phyloP scores from a whole-genome alignment of 2,797 vertebrate genomes.

The Scolopax rusticola region DNA sequence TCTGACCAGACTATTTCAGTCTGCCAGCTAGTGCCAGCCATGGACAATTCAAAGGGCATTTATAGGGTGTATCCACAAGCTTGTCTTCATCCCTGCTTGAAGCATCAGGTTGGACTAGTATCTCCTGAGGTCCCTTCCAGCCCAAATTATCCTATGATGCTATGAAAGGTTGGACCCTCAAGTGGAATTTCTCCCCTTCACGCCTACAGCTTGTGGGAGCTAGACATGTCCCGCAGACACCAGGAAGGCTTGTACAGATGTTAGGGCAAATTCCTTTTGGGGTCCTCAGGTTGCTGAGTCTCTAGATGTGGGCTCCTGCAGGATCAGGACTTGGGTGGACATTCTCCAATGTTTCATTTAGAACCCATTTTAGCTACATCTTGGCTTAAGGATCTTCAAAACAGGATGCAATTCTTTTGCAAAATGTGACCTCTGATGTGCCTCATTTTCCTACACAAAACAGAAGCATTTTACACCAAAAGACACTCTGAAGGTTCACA shows the following conservation, averaged over 20 bases:
- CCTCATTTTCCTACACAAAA: neutral
- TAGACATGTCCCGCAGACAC: neutral
- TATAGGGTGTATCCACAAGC: neutral
- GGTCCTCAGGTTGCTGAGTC: neutral
- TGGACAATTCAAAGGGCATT: neutral
- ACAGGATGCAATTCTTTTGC: rapidly evolving
- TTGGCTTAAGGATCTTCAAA: neutral
- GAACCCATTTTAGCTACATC: neutral
- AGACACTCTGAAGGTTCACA: neutral
- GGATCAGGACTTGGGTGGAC: neutral
- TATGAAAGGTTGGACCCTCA: neutral
- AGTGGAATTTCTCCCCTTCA: neutral
- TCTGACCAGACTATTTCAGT: neutral
- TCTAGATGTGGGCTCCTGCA: neutral
- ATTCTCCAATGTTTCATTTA: neutral
- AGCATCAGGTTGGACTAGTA: neutral
- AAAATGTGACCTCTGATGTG: neutral
- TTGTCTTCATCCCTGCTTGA: neutral
- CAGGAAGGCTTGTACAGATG: neutral
- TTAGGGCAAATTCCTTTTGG: neutral
- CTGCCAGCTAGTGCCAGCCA: neutral
- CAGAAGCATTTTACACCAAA: neutral
- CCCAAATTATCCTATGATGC: neutral
- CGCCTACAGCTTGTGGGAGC: rapidly evolving
- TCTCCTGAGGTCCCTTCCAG: neutral